These are phyloP conservation scores for Rhorus exstirpatorius DNA, from an alignment of 2,888 invertebrate species.

Conservation along the genomic window DNA sequence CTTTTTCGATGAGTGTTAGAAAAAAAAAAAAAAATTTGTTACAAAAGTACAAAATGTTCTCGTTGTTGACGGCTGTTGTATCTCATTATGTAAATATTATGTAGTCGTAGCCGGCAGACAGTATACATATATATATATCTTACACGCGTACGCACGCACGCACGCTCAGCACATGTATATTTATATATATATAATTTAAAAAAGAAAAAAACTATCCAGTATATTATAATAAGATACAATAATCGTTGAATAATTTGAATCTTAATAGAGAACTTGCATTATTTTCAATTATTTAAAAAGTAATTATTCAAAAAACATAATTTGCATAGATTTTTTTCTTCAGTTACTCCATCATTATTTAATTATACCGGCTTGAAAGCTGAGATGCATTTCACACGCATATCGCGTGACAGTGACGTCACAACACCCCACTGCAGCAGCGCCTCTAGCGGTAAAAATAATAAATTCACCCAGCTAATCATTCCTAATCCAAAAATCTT, in stretches of 20 bases:
- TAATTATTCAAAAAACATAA: too few relatives aligned
- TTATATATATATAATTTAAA: not conserved
- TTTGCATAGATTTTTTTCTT: too few relatives aligned
- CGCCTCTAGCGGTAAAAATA: too few relatives aligned
- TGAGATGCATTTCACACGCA: too few relatives aligned
- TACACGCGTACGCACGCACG: constrained; percentile 42
- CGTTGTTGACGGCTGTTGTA: constrained; percentile 8
- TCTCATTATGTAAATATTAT: constrained; percentile 32
- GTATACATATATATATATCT: not conserved
- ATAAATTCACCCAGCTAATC: too few relatives aligned
- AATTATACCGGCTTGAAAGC: too few relatives aligned
- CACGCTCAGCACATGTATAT: constrained; percentile 41
- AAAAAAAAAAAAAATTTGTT: not conserved
- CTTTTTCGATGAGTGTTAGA: not conserved
- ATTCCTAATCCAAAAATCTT: too few relatives aligned
- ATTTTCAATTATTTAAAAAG: too few relatives aligned
- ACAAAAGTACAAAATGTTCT: not conserved
- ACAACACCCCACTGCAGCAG: too few relatives aligned
- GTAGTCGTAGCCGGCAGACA: constrained; percentile 38
- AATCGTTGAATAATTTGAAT: not conserved
- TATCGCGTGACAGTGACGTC: too few relatives aligned
- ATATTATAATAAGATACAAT: not conserved
- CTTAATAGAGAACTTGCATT: too few relatives aligned
- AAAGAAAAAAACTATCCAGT: not conserved
- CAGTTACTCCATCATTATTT: too few relatives aligned